Conservation (phyloP, 2,888 invertebrate species). For the Clostera curtula region DNA sequence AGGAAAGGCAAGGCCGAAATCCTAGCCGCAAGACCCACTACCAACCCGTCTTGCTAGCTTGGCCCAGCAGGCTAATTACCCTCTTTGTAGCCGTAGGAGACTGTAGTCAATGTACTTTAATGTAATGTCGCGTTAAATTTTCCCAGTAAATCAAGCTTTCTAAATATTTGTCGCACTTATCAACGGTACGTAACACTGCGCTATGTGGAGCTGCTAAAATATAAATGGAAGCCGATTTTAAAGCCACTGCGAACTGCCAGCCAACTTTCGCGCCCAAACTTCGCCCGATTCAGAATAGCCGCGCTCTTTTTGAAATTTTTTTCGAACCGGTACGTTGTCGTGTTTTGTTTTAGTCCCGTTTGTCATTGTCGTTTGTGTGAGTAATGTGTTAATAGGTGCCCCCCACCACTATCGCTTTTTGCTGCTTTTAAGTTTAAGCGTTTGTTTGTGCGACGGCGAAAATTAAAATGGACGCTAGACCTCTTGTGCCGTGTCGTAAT, state of each 20-base stretch:
- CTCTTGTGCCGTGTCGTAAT: constrained; percentile 16
- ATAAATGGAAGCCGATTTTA: constrained; percentile 13
- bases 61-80: too few species aligned
- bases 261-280: constrained; percentile 38
- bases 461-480: constrained; percentile 33
- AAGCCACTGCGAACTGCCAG: constrained; percentile 11
- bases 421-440: constrained; percentile 36
- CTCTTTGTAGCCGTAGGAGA: too few species aligned
- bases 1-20: too few species aligned
- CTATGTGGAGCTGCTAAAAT: constrained; percentile 9
- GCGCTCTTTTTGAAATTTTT: constrained; percentile 31
- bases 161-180: constrained; percentile 2
- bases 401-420: constrained; percentile 26
- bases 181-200: constrained; percentile 3
- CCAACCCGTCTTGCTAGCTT: too few species aligned
- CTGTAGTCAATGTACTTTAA: too few species aligned
- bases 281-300: constrained; percentile 30
- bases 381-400: constrained; percentile 44
- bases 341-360: constrained; percentile 37
- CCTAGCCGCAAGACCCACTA: too few species aligned
- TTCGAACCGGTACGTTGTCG: constrained; percentile 24
- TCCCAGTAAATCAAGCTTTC: too few species aligned
- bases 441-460: constrained; percentile 32
- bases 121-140: too few species aligned
- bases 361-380: constrained; percentile 41